These are phyloP conservation scores for Lanius ludovicianus DNA, from an alignment of 2,113 vertebrate genomes.

Conservation along the genomic window DNA sequence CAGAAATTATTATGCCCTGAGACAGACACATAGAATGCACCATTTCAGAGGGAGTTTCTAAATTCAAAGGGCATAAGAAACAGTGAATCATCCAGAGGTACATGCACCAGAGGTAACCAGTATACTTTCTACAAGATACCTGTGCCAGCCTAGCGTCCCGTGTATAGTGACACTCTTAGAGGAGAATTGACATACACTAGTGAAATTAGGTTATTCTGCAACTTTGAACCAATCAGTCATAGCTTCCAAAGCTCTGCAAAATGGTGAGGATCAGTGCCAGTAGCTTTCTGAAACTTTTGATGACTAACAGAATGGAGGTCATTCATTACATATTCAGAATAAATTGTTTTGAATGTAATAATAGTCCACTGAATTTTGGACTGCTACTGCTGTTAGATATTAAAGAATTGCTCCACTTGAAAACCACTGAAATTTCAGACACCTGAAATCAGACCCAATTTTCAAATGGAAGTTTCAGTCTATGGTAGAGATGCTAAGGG, in stretches of 20 bases:
- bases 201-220: neutral
- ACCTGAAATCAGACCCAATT: neutral
- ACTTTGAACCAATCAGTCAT: accelerated
- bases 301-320: neutral
- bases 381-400: neutral
- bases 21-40: neutral
- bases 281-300: neutral
- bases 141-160: neutral
- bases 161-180: neutral
- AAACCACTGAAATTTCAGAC: neutral
- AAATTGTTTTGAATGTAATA: neutral
- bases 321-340: neutral
- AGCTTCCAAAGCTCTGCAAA: neutral
- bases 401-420: neutral
- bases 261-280: neutral
- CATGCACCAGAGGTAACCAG: neutral
- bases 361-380: neutral
- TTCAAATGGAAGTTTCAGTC: neutral
- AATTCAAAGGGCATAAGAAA: neutral
- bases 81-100: neutral
- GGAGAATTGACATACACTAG: neutral
- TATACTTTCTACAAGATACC: neutral
- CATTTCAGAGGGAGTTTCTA: neutral
- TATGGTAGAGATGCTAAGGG: neutral
- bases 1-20: neutral